Evolutionary conservation across 2,113 vertebrate genomes (phyloP).

Genomic region (Sialia sialis): DNA sequence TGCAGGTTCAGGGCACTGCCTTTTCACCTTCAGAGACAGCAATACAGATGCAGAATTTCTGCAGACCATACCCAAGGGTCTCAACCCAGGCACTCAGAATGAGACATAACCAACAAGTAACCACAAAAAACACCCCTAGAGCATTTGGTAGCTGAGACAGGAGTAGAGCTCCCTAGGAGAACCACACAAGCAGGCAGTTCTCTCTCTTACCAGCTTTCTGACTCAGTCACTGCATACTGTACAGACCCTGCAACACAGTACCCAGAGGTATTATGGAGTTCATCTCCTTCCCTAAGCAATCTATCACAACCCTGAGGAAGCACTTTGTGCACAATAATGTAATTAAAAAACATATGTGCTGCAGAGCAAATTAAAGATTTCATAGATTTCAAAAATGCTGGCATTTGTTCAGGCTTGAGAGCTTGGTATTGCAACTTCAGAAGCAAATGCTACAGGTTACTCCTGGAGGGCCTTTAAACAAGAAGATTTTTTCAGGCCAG

Average conservation of each 20-base stretch:
- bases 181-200: neutral
- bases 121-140: neutral
- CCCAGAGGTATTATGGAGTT: neutral
- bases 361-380: neutral
- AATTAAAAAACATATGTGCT: neutral
- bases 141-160: neutral
- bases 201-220: neutral
- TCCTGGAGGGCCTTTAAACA: neutral
- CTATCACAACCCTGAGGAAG: neutral
- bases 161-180: neutral
- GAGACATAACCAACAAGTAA: accelerated
- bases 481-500: neutral
- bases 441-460: neutral
- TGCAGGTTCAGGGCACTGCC: neutral
- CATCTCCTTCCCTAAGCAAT: neutral
- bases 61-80: neutral
- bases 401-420: neutral
- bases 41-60: neutral
- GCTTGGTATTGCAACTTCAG: neutral
- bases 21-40: neutral
- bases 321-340: neutral
- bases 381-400: neutral
- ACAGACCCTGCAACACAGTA: neutral
- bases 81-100: neutral
- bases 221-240: neutral